Base-by-base conservation (phyloP, 2,888 invertebrate species). In the Calameuta pallipes region DNA sequence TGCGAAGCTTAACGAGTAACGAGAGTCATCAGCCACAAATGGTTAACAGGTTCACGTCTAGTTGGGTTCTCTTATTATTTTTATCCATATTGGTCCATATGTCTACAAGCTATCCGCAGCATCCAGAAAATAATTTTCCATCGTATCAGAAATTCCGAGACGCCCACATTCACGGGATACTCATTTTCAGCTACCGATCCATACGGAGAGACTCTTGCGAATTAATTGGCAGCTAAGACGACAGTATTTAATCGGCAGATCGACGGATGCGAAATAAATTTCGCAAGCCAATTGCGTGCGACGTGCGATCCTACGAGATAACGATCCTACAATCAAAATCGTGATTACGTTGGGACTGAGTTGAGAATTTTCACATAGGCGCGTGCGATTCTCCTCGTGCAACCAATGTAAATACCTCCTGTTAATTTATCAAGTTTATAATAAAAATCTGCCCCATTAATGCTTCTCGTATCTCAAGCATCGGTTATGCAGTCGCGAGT, bases 1-100 rank as follows among this genome's bases (percentile, higher is more conserved):
- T 23, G 71, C 71, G 4, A 71, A 31, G 71, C 71, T 71, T 71
- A 71, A 71, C 71, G 71, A 71, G 56, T 56, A 56, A 56, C 56
- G 56, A 56, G 41, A 56, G 71, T n/a, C 71, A 33, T 71, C 71
- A 31, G 9, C 71, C 71, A 31, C 13, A 71, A 71, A 71, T 71
- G 71, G 71, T 31, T 9, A 34, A 71, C 71, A 31, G 71, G 33
- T 71, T 1, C 71, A 9, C 56, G 56, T 23, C 9, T 23, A 56
- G 56, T 56, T 56, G 23, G 23, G 23, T 23, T 23, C 23, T 56
- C 23, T 56, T 56, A 23, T 56, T 56, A 56, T 56, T 56, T 56
- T 56, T 23, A 56, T 56, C 56, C 56, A 23, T 56, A 56, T 56
- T 9, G 56, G 56, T 56, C 56, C 56, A 56, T 56, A 9, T 9